These are phyloP conservation scores for Otis tarda DNA, from an alignment of 2,113 vertebrate species.

Conservation along the genomic window DNA sequence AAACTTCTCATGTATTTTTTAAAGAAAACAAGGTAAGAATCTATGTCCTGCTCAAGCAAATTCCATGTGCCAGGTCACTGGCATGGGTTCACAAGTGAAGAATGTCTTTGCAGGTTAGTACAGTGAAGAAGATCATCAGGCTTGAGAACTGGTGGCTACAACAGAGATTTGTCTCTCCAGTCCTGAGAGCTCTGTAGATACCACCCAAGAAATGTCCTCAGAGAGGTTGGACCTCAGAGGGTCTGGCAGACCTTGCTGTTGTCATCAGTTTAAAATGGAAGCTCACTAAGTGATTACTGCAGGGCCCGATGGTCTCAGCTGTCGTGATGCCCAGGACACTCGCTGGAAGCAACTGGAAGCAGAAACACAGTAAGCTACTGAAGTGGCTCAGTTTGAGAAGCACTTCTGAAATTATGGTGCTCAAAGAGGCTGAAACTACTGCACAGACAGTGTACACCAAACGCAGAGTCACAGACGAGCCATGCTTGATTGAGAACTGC, in stretches of 20 bases:
- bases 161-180: background rate
- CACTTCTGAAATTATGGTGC: background rate
- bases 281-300: background rate
- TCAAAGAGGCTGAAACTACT: background rate
- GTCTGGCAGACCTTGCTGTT: background rate
- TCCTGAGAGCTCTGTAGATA: background rate
- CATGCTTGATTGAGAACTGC: background rate
- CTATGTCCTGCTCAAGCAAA: background rate
- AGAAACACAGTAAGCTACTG: background rate
- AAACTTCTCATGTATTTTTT: background rate
- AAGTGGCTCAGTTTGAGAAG: background rate
- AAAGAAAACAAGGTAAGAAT: background rate
- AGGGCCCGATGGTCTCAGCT: background rate
- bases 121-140: background rate
- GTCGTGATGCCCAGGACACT: background rate
- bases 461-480: background rate
- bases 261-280: conserved; percentile 13
- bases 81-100: background rate
- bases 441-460: background rate
- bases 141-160: background rate
- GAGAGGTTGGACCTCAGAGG: background rate
- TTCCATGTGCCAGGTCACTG: background rate
- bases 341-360: background rate
- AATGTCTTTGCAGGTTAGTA: background rate
- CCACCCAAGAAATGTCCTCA: background rate